Evolutionary conservation across 2,888 invertebrate genomes (phyloP), one percentile per base, ranked within the genome.

Genomic region (Hecatera dysodea): DNA sequence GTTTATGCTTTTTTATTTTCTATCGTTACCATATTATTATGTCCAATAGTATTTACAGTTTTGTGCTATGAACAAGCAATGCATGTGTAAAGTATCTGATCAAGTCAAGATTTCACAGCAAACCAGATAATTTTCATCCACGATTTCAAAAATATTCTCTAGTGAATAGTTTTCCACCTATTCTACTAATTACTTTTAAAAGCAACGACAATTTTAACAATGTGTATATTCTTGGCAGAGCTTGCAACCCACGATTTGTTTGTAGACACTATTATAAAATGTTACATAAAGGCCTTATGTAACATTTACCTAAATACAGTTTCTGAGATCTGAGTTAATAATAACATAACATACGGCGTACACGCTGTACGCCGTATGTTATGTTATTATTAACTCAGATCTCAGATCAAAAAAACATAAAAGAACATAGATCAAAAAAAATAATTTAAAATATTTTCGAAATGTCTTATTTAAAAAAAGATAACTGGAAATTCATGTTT

Each of bases 251-350:
- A 62, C 39, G 15, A 29, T 44, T 22, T 39, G 27, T 61, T 33
- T n/a, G 29, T 27, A 0, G 11, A 24, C 56, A 50, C 61, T 74
- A 74, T 75, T 52, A 74, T 75, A 53, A 39, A 29, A 8, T 5
- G 24, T 69, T 56, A 69, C 53, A 17, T 67, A 48, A 19, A 5
- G 19, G 11, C 8, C 1, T 29, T 12, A 29, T 29, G 29, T 29
- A 29, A 29, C 29, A 29, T 4, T 29, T 29, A 29, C 2, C 6
- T 29, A 29, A 29, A 29, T 2, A 29, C 6, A 4, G 6, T 29
- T 29, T 29, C 29, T 29, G 6, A 29, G 29, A 29, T 29, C 29
- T n/a, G n/a, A n/a, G n/a, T n/a, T n/a, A n/a, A n/a, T n/a, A n/a
- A n/a, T n/a, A n/a, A n/a, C n/a, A n/a, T n/a, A n/a, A n/a, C n/a